These are phyloP conservation scores for Leucoraja ocellata DNA, from an alignment of 2,797 vertebrate genomes.

Conservation along the genomic window DNA sequence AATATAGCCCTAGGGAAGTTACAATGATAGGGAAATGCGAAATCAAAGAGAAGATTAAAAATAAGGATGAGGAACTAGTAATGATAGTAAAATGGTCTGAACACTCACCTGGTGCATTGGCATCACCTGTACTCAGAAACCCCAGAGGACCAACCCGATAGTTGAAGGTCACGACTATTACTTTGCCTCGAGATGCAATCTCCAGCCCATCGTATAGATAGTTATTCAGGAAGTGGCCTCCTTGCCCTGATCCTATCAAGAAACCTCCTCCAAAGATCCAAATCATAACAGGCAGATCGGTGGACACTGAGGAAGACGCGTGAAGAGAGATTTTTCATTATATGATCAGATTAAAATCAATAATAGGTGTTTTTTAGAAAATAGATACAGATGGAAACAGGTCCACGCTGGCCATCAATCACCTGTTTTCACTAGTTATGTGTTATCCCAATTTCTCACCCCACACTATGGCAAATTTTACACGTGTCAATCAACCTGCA, in stretches of 20 bases:
- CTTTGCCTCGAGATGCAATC: slow-evolving; percentile 74
- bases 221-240: slow-evolving; percentile 71
- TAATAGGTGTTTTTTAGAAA: too few relatives aligned
- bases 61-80: neutral
- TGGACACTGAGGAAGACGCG: slow-evolving; percentile 63
- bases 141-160: slow-evolving; percentile 82
- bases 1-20: neutral
- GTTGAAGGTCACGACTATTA: slow-evolving; percentile 83
- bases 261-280: slow-evolving; percentile 81
- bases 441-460: too few relatives aligned
- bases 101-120: slow-evolving; percentile 66
- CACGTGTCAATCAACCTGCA: too few relatives aligned
- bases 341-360: neutral
- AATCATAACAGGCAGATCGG: slow-evolving; percentile 77
- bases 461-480: too few relatives aligned
- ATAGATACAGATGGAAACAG: too few relatives aligned
- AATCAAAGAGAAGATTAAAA: neutral
- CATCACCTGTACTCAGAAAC: slow-evolving; percentile 85
- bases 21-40: neutral
- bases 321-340: neutral
- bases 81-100: neutral
- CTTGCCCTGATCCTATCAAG: slow-evolving; percentile 65
- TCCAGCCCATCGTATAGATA: slow-evolving; percentile 80
- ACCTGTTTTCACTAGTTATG: too few relatives aligned
- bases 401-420: too few relatives aligned